Evolutionary conservation across 2,888 invertebrate genomes (phyloP), one percentile per base, ranked within the genome.

Genomic region (Syrista parreyssii): DNA sequence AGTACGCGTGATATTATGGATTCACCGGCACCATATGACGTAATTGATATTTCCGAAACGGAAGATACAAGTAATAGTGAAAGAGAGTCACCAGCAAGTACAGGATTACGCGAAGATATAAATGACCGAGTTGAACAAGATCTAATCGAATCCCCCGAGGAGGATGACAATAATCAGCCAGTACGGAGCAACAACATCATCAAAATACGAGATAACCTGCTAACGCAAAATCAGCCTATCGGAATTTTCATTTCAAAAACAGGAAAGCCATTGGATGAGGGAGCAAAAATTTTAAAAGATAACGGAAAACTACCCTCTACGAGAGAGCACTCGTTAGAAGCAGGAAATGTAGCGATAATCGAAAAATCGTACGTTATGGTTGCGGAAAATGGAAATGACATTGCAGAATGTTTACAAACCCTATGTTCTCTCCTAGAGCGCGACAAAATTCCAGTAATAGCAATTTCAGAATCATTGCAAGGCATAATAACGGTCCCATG

Each of bases 401-500:
- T 35, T 31, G n/a, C 15, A 9, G 30, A 40, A 23, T 68, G 68
- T 55, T n/a, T 74, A 74, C 30, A 40, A 11, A 15, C 36, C 23
- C 40, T 74, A 12, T 32, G n/a, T 4, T 15, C 40, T 9, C 11
- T 74, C 3, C n/a, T 40, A 4, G 68, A 12, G 4, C 74, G 33
- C 30, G 32, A 23, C 3, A 23, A 23, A n/a, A 40, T 74, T 2
- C 31, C 31, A 3, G 9, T 32, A 30, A 3, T 74, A n/a, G 30
- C 31, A 31, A 40, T 74, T 12, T 74, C 74, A 11, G 74, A 36
- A 40, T 32, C 74, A 6, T 31, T 12, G 11, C 30, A 40, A 12
- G 71, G 23, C 32, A 74, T 69, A 79, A 81, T 69, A 33, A 74
- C 23, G n/a, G 75, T n/a, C 74, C 75, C 12, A 34, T 34, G 34